Percentiles rank a stretch among this genome's conserved stretches.
Evolutionary conservation across 2,113 vertebrate genomes (phyloP).

Genomic region (Rana temporaria): DNA sequence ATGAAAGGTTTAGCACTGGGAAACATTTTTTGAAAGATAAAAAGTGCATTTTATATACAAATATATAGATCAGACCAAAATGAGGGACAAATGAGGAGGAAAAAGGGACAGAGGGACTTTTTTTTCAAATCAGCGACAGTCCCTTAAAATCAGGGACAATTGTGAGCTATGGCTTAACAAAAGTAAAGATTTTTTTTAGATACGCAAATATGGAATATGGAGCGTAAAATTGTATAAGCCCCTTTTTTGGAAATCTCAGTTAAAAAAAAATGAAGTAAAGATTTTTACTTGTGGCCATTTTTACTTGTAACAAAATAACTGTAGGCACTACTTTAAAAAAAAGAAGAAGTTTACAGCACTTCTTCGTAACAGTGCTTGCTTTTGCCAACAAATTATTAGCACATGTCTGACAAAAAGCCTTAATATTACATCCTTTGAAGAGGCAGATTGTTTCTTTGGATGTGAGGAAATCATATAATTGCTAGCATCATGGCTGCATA

Average conservation of each 20-base stretch:
- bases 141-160: too few species aligned
- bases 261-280: slow-evolving; percentile 3
- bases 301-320: not conserved
- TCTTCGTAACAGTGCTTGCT: slow-evolving; percentile 27
- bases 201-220: too few species aligned
- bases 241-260: not conserved
- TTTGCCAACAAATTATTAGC: slow-evolving; percentile 53
- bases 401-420: slow-evolving; percentile 42
- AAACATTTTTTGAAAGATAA: too few species aligned
- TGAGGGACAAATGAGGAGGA: too few species aligned
- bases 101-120: too few species aligned
- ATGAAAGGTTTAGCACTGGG: too few species aligned
- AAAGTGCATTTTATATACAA: too few species aligned
- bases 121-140: too few species aligned
- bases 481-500: slow-evolving; percentile 28
- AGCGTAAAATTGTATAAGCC: not conserved
- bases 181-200: too few species aligned
- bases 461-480: slow-evolving; percentile 53
- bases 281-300: slow-evolving; percentile 7
- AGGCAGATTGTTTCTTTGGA: slow-evolving; percentile 39
- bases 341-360: slow-evolving; percentile 28
- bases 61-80: too few species aligned
- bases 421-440: slow-evolving; percentile 50
- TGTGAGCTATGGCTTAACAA: too few species aligned
- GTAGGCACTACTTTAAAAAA: not conserved